Conservation (phyloP, 2,797 vertebrate genomes). For the Rhinella marina region DNA sequence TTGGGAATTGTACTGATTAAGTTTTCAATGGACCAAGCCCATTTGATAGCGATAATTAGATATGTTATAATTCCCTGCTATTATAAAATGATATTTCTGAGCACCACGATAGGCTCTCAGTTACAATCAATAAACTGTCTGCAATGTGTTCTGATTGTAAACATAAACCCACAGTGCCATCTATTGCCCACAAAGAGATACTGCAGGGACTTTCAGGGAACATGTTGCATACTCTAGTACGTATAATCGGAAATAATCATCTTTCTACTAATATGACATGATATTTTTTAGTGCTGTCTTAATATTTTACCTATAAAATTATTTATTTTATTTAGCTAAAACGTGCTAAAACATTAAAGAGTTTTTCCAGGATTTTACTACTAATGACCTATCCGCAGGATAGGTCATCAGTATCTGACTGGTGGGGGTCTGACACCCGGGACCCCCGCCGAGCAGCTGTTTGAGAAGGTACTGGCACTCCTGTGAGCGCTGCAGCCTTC, state of each 20-base stretch:
- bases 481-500: too few species aligned
- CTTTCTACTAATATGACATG: slow-evolving; percentile 17
- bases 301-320: slow-evolving; percentile 26
- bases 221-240: not conserved
- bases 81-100: slow-evolving; percentile 69
- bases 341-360: slow-evolving; percentile 19
- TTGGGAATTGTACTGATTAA: slow-evolving; percentile 72
- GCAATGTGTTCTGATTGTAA: slow-evolving; percentile 49
- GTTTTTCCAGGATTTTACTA: too few species aligned
- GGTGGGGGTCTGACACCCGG: too few species aligned
- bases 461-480: too few species aligned
- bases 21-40: slow-evolving; percentile 68
- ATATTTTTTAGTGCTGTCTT: slow-evolving; percentile 19
- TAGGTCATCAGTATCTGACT: too few species aligned
- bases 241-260: slow-evolving; percentile 31
- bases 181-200: slow-evolving; percentile 62
- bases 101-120: slow-evolving; percentile 58
- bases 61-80: slow-evolving; percentile 67
- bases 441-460: too few species aligned
- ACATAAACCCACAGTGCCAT: slow-evolving; percentile 68
- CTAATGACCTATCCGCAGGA: too few species aligned
- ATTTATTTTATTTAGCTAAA: not conserved
- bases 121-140: slow-evolving; percentile 37
- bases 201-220: slow-evolving; percentile 51
- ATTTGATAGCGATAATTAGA: slow-evolving; percentile 73